Evolutionary conservation across 92 coral and sea anemone genomes (phyloP), one percentile per base, ranked within the genome.

Genomic region (Parazoanthus swiftii): DNA sequence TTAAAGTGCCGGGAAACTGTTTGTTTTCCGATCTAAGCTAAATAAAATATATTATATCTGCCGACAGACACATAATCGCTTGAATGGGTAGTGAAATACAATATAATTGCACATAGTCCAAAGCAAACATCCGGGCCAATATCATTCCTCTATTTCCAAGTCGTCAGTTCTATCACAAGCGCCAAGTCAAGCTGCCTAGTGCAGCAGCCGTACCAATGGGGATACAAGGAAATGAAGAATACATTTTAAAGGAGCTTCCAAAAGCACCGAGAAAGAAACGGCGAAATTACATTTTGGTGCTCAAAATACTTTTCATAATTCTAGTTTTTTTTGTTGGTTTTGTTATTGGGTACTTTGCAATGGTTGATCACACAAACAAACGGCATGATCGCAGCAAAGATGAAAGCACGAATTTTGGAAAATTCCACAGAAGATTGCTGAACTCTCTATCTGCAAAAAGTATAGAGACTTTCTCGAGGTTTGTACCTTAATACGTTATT

Each of bases 401-500:
- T 10, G 80, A 16, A 3, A 88, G 82, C 23, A 33, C 51, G 42
- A 29, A 38, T 29, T 89, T 79, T 86, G 82, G 76, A 48, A 75
- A 88, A 56, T 90, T 72, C 37, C 92, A 89, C 58, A 81, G 88
- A 11, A 86, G 56, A 65, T 50, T 89, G 72, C 80, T 88, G 21
- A 58, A 59, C 10, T 89, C 93, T 43, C 92, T 94, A 21, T 85
- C 79, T 48, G 94, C 97, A 0, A 76, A 91, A 80, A 94, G 82
- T 1, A 84, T 94, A 15, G 95, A 93, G 65, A 65, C 37, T 15
- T 91, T 92, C 87, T 94, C 92, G 20, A 92, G 92, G 97, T 94
- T 86, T 73, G 91, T 84, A 48, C 6, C 23, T 29, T 23, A 2
- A 38, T 23, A 21, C 18, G 26, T 44, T 16, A 74, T 58, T 26